A percentile compares a stretch with the other conserved stretches of the same genome.
Evolutionary conservation across 2,113 vertebrate species (phyloP).

Genomic region (Furnarius figulus): DNA sequence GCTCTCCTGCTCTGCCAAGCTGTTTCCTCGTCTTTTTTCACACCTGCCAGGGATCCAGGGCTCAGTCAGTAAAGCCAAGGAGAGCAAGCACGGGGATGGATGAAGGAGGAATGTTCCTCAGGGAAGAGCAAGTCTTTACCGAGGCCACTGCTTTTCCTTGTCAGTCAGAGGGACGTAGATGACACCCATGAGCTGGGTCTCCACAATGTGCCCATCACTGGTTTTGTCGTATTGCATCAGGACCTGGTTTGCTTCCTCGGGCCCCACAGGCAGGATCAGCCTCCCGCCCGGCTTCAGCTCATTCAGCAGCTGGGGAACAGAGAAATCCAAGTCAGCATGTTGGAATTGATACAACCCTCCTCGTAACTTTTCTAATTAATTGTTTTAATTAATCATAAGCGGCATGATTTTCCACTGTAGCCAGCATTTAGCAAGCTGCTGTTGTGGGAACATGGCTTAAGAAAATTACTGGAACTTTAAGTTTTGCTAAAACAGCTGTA

Average conservation of each 20-base stretch:
- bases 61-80: not conserved
- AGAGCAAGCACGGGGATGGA: not conserved
- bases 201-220: slow-evolving; percentile 80
- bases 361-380: no score
- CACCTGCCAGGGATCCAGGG: not conserved
- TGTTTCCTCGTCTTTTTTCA: not conserved
- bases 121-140: slow-evolving; percentile 71
- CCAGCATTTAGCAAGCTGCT: not conserved
- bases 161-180: slow-evolving; percentile 90
- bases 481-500: not conserved
- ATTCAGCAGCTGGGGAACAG: slow-evolving; percentile 79
- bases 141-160: slow-evolving; percentile 84
- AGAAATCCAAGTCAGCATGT: not conserved
- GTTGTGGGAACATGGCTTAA: not conserved
- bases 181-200: slow-evolving; percentile 87
- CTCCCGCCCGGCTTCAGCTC: slow-evolving; percentile 89
- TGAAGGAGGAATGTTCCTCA: not conserved
- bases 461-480: not conserved
- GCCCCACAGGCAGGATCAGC: slow-evolving; percentile 86
- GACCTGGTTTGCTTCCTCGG: slow-evolving; percentile 83
- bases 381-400: not conserved
- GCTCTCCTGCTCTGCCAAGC: not conserved
- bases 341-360: not conserved
- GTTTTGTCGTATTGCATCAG: slow-evolving; percentile 89
- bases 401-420: not conserved